Evolutionary conservation across 2,888 invertebrate species (phyloP).

Genomic region (Gonocerus acuteangulatus): DNA sequence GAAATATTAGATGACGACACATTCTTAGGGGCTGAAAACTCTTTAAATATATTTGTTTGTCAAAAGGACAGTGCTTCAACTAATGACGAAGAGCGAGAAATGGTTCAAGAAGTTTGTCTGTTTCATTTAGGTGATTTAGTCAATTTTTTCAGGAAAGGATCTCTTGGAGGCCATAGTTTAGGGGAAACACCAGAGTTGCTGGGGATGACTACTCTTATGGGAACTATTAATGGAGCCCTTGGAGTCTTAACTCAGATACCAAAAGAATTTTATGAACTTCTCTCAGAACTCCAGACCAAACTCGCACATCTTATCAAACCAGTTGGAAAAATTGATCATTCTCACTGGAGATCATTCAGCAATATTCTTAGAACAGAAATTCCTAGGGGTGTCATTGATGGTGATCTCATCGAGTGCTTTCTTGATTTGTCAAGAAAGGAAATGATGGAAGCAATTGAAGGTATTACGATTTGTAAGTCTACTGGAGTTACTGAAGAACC

Average conservation of each 20-base stretch:
- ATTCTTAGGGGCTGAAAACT: constrained; percentile 92
- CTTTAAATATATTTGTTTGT: constrained; percentile 89
- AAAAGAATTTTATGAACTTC: constrained; percentile 76
- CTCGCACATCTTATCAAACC: constrained; percentile 84
- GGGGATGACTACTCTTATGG: constrained; percentile 77
- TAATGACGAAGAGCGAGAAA: constrained; percentile 91
- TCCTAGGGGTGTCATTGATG: constrained; percentile 91
- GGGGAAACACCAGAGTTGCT: constrained; percentile 77
- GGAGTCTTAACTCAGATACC: constrained; percentile 88
- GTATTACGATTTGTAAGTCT: constrained; percentile 73
- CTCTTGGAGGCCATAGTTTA: constrained; percentile 82
- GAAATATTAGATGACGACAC: constrained; percentile 97
- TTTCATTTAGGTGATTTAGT: constrained; percentile 96
- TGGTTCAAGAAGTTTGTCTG: constrained; percentile 87
- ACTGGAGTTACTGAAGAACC: constrained; percentile 73
- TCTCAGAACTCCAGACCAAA: constrained; percentile 71
- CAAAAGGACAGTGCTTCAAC: constrained; percentile 94
- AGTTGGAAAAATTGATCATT: constrained; percentile 89
- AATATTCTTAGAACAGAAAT: constrained; percentile 84
- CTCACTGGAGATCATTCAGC: constrained; percentile 81
- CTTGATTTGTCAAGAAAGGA: constrained; percentile 80
- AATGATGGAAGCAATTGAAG: constrained; percentile 80
- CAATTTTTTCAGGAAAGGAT: constrained; percentile 90
- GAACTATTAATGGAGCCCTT: constrained; percentile 62
- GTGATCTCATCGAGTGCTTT: constrained; percentile 94